Percentiles rank a stretch among this genome's conserved stretches.
Conservation (phyloP, 2,113 vertebrate genomes). For the Lophotis ruficrista region DNA sequence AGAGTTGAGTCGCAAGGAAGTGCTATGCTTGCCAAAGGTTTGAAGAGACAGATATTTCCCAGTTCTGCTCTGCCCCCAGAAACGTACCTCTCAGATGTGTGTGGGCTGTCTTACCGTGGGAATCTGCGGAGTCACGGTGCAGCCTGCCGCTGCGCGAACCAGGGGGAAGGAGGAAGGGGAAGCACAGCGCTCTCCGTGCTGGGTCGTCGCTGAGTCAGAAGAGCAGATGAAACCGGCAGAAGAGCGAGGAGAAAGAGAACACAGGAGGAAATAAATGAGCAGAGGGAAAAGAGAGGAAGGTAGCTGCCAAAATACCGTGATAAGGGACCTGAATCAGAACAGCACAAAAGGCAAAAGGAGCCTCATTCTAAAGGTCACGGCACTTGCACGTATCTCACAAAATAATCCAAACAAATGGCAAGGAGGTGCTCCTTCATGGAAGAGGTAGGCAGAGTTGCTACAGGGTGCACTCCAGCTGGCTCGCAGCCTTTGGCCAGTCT, state of each 20-base stretch:
- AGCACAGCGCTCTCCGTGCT: neutral
- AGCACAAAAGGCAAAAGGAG: neutral
- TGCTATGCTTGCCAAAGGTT: neutral
- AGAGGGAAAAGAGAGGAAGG: neutral
- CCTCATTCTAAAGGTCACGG: neutral
- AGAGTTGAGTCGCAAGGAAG: neutral
- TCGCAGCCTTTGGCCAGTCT: neutral
- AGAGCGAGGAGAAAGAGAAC: neutral
- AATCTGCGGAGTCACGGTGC: accelerated
- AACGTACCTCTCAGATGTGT: neutral
- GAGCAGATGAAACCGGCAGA: no score
- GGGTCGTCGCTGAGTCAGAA: neutral
- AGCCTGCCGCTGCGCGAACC: neutral
- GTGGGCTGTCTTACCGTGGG: neutral
- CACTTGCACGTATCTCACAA: neutral
- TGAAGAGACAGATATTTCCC: neutral
- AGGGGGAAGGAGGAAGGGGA: neutral
- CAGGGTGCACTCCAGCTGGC: neutral
- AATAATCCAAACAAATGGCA: neutral
- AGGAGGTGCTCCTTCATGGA: neutral
- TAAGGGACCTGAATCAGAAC: neutral
- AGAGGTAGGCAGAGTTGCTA: neutral
- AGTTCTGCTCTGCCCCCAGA: neutral
- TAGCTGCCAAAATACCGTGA: no score
- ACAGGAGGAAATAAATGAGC: neutral